Conservation (phyloP, 2,113 vertebrate species). For the Donacobius atricapilla region DNA sequence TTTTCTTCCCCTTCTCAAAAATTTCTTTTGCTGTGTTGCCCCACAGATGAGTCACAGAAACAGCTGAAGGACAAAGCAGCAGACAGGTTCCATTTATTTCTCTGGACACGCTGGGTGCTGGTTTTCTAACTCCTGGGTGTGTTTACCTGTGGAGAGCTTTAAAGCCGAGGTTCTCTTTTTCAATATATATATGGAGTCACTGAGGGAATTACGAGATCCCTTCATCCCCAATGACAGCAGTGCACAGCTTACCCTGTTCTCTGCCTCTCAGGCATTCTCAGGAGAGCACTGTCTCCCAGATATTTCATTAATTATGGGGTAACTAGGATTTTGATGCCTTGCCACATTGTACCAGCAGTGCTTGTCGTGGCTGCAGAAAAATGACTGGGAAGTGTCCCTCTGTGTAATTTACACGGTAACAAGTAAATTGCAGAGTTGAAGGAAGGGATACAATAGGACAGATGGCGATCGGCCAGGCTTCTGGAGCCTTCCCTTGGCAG, state of each 20-base stretch:
- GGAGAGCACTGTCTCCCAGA: neutral
- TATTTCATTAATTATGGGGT: neutral
- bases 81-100: neutral
- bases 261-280: neutral
- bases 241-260: neutral
- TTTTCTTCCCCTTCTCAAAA: neutral
- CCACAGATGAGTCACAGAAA: neutral
- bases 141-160: neutral
- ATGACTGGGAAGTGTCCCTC: neutral
- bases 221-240: neutral
- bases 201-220: fast-evolving
- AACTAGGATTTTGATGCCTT: neutral
- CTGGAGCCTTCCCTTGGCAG: neutral
- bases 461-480: neutral
- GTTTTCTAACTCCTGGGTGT: neutral
- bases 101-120: fast-evolving
- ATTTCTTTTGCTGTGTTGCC: neutral
- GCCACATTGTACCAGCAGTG: neutral
- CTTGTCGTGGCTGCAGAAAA: neutral
- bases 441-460: neutral
- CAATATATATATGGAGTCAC: neutral
- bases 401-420: neutral
- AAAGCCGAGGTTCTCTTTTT: neutral
- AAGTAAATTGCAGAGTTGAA: neutral
- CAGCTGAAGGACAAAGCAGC: neutral